Conservation (phyloP, 2,888 invertebrate genomes). For the Eristalis pertinax region DNA sequence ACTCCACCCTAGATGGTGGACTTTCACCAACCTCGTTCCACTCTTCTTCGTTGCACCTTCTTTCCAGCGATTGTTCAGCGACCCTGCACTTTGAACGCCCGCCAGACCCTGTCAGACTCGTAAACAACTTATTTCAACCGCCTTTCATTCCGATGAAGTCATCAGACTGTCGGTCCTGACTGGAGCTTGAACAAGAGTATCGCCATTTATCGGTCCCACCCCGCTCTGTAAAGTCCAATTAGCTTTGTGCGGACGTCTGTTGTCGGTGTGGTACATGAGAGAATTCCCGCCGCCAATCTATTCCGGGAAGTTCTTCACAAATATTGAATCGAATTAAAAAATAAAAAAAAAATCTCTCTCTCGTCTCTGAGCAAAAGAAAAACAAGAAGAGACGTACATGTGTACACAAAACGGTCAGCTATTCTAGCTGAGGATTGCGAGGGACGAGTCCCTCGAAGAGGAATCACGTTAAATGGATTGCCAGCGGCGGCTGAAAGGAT, state of each 20-base stretch:
- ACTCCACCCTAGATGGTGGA: no score
- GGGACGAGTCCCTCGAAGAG: slow-evolving; percentile 13
- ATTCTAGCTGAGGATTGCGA: neutral
- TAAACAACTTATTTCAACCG: neutral
- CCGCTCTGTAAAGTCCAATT: neutral
- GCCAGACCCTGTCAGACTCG: neutral
- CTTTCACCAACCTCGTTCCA: neutral
- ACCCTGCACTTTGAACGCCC: neutral
- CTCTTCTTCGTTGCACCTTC: neutral
- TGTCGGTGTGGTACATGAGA: neutral
- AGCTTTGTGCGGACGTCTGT: neutral
- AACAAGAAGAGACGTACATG: neutral
- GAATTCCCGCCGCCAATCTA: neutral
- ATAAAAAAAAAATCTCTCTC: no score
- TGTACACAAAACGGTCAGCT: neutral
- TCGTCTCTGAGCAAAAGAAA: neutral
- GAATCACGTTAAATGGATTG: slow-evolving; percentile 42
- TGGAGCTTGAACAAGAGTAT: neutral
- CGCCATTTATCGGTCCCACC: no score
- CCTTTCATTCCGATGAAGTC: neutral
- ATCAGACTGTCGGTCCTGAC: neutral
- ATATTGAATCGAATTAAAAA: neutral
- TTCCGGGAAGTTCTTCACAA: neutral
- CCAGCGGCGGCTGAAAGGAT: slow-evolving; percentile 46
- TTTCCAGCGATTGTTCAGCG: neutral